phyloP scores from a whole-genome alignment of 2,797 vertebrate genomes.

The Halcyon chelicuti region DNA sequence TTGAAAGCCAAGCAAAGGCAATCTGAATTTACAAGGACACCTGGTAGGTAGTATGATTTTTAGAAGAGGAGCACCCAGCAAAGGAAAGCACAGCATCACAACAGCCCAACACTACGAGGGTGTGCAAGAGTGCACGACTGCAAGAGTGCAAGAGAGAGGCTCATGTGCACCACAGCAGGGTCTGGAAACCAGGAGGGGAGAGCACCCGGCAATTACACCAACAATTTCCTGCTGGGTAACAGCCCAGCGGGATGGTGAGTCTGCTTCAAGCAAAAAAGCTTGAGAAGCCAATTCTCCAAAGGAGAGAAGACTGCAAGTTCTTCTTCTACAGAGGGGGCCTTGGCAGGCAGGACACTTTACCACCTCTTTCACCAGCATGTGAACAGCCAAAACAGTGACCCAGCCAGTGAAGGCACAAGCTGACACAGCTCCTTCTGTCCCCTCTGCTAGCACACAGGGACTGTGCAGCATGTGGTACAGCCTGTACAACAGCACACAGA shows the following conservation, averaged over 20 bases:
- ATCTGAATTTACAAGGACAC: neutral
- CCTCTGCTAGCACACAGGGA: neutral
- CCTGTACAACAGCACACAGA: neutral
- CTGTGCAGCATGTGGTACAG: neutral
- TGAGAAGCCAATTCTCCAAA: neutral
- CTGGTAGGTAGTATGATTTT: neutral
- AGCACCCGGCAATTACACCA: neutral
- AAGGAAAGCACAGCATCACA: neutral
- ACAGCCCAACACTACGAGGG: neutral
- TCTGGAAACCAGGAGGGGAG: neutral
- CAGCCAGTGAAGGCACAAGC: neutral
- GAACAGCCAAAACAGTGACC: neutral
- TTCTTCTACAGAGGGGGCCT: neutral
- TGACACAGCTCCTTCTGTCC: slow-evolving; percentile 9
- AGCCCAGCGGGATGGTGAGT: neutral
- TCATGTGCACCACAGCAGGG: accelerated
- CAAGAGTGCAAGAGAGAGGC: neutral
- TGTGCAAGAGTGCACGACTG: neutral
- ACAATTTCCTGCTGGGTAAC: neutral
- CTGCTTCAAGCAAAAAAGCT: neutral
- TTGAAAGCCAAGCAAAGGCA: neutral
- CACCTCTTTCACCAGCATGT: neutral
- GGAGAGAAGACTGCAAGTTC: neutral
- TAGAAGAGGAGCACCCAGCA: neutral
- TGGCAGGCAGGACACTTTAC: neutral